phyloP scores from a whole-genome alignment of 1,140 invertebrate species.

The Philotrypesis tridentata region DNA sequence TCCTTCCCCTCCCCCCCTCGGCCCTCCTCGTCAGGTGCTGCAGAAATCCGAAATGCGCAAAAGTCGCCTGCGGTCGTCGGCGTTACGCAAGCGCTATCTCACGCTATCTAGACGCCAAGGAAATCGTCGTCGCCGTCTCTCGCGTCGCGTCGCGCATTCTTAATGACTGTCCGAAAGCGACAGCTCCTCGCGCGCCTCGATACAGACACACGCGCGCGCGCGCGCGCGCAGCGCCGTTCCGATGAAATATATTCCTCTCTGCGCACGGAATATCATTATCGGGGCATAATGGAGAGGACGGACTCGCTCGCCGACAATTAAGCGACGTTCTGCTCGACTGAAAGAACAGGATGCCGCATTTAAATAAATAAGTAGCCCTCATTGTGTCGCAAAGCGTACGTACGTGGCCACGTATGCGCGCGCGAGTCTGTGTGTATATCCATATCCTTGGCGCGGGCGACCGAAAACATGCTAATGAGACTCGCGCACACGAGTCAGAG shows the following conservation, averaged over 20 bases:
- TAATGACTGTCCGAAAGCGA: neutral
- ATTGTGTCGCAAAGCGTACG: slow-evolving; percentile 55
- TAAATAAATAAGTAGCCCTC: slow-evolving; percentile 64
- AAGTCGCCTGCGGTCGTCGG: slow-evolving; percentile 3
- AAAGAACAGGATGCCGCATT: slow-evolving; percentile 67
- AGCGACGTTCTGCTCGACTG: slow-evolving; percentile 59
- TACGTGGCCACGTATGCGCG: slow-evolving; percentile 20
- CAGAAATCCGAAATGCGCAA: neutral
- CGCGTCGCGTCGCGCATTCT: slow-evolving; percentile 37
- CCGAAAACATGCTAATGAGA: slow-evolving; percentile 55
- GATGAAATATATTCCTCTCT: neutral
- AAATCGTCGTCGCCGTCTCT: neutral
- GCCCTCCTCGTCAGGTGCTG: neutral
- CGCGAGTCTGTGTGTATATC: neutral
- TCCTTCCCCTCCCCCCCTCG: no score
- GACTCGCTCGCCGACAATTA: slow-evolving; percentile 55
- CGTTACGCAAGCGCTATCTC: slow-evolving; percentile 6
- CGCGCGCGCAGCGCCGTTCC: no score
- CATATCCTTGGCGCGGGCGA: slow-evolving; percentile 42
- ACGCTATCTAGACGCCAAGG: slow-evolving; percentile 10
- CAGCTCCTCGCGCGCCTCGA: neutral
- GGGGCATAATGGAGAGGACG: slow-evolving; percentile 53
- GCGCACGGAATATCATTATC: slow-evolving; percentile 62
- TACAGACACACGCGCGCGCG: no score
- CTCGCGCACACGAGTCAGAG: slow-evolving; percentile 12